Evolutionary conservation across 1,140 invertebrate genomes (phyloP), one percentile per base, ranked within the genome.

Genomic region (Ceratosolen fusciceps): DNA sequence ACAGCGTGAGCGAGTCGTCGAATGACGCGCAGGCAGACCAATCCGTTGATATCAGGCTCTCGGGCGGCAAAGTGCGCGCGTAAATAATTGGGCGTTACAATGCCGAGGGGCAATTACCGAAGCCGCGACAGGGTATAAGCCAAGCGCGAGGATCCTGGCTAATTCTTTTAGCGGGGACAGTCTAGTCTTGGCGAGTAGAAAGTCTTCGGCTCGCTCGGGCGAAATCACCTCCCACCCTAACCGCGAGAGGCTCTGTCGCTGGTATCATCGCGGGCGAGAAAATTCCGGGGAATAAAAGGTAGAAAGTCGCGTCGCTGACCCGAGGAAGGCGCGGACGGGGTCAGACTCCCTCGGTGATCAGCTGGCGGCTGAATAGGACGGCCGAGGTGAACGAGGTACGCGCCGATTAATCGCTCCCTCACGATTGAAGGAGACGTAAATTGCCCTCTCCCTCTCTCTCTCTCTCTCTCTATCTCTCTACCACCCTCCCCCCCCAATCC

Each of bases 251-350:
- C 34, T 62, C 21, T 62, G 31, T 65, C 60, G 60, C 31, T 65
- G 7, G 19, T 7, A 37, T 37, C n/a, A 65, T 65, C 60, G 31
- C 14, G 34, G 37, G 19, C 10, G 14, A n/a, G 58, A 60, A 60
- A 60, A 60, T 7, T 60, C 29, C 29, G 58, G 2, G 29, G 12
- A 60, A 60, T 60, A 60, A 60, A 60, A 60, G 29, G 12, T 60
- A 60, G 58, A 60, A 60, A 60, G 60, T 65, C 60, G 5, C 60
- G 9, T 26, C n/a, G 29, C 14, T 65, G 60, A 37, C 31, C 60
- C 19, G 21, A 37, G 12, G 21, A 37, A 65, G 31, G 31, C 29
- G 60, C 31, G 60, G 60, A 65, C 9, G 60, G 31, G 34, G 60
- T 37, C 60, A 65, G n/a, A 14, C 12, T 65, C 16, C 26, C 39